Conservation (phyloP, 2,797 vertebrate genomes). For the Oreonectes daqikongensis region DNA sequence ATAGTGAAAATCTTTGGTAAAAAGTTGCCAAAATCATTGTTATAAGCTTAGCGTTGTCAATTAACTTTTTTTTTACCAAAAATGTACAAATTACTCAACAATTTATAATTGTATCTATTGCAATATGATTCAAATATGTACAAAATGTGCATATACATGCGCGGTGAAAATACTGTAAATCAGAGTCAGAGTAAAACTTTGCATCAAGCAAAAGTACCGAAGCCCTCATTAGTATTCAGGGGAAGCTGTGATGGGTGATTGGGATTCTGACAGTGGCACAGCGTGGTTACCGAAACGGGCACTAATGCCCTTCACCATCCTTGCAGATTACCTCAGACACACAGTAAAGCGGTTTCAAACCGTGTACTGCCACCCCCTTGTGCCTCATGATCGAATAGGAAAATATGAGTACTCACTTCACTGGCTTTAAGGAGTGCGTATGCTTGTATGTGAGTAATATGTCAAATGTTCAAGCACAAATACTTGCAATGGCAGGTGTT, state of each 20-base stretch:
- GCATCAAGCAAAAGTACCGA: constrained; percentile 39
- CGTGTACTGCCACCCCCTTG: constrained; percentile 52
- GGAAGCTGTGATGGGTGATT: constrained; percentile 46
- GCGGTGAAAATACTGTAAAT: not conserved
- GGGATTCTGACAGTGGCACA: constrained; percentile 52
- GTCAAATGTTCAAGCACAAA: constrained; percentile 15
- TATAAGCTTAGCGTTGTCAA: too few relatives aligned
- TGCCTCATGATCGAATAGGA: constrained; percentile 51
- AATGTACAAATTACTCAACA: too few relatives aligned
- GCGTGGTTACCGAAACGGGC: constrained; percentile 52
- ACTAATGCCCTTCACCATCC: constrained; percentile 56
- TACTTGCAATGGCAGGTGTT: constrained; percentile 26
- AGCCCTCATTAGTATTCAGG: constrained; percentile 49
- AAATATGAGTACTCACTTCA: not conserved
- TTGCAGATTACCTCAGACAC: constrained; percentile 59
- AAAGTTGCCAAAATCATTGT: too few relatives aligned
- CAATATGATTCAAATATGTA: too few relatives aligned
- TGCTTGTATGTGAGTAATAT: constrained; percentile 2
- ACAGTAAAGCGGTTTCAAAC: constrained; percentile 51
- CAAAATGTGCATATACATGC: too few relatives aligned
- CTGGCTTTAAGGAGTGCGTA: not conserved
- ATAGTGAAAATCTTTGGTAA: too few relatives aligned
- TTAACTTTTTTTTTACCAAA: too few relatives aligned
- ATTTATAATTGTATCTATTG: too few relatives aligned
- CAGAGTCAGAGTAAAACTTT: constrained; percentile 2